Conservation (phyloP, 2,888 invertebrate species). For the Phyllotreta cruciferae region DNA sequence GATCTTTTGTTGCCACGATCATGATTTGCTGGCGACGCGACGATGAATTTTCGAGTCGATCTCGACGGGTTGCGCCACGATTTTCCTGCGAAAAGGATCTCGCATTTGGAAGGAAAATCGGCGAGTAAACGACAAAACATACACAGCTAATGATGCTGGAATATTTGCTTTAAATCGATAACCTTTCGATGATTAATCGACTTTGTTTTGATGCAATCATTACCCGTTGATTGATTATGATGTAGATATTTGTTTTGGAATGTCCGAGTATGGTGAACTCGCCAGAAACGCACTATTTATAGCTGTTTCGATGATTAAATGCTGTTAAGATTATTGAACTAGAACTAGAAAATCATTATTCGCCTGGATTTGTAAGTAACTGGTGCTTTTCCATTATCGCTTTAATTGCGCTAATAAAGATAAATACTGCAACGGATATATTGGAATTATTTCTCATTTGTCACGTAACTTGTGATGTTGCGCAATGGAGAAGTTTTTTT, state of each 20-base stretch:
- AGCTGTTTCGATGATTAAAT: conserved; percentile 20
- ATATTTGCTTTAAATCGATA: conserved; percentile 28
- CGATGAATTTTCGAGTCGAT: conserved; percentile 35
- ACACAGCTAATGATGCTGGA: conserved; percentile 27
- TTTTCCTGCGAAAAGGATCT: too few relatives aligned
- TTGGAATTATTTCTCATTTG: too few relatives aligned
- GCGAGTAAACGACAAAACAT: neutral
- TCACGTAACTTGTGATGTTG: too few relatives aligned
- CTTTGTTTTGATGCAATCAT: conserved; percentile 31
- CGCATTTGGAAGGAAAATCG: too few relatives aligned
- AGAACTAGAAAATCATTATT: conserved; percentile 17
- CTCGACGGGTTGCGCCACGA: conserved; percentile 32
- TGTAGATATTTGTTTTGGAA: conserved; percentile 29
- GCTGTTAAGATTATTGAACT: conserved; percentile 25
- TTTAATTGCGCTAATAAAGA: conserved; percentile 7
- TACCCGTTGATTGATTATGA: conserved; percentile 30
- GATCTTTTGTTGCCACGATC: conserved; percentile 40
- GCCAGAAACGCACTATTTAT: conserved; percentile 18
- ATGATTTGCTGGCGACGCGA: conserved; percentile 38
- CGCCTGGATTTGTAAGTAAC: neutral
- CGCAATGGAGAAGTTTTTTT: too few relatives aligned
- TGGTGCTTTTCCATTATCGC: conserved; percentile 3
- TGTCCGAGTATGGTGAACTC: conserved; percentile 26
- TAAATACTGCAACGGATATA: neutral
- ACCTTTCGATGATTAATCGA: conserved; percentile 26